Conservation (phyloP, 2,797 vertebrate species). For the Sebastiscus tertius region DNA sequence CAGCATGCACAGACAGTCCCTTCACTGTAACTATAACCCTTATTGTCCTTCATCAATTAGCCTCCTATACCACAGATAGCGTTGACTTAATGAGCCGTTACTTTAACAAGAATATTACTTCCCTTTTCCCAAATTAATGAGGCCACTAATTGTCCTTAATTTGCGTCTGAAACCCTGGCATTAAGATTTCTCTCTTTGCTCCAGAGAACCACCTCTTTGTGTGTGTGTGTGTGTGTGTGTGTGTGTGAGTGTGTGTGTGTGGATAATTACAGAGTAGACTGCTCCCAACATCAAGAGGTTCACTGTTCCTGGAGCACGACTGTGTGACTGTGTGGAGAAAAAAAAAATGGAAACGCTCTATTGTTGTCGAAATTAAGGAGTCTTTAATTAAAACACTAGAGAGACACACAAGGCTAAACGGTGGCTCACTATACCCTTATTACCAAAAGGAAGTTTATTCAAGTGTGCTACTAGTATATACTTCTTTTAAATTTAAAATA, state of each 20-base stretch:
- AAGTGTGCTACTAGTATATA: too few relatives aligned
- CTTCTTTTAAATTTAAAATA: too few relatives aligned
- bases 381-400: constrained; percentile 75
- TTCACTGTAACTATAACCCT: background rate
- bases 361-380: constrained; percentile 57
- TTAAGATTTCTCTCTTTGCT: constrained; percentile 62
- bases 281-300: constrained; percentile 72
- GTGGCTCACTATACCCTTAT: background rate
- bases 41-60: constrained; percentile 71
- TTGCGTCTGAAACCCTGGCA: constrained; percentile 73
- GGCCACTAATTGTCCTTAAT: constrained; percentile 82
- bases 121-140: constrained; percentile 81
- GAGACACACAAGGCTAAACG: constrained; percentile 36
- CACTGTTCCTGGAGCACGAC: constrained; percentile 62
- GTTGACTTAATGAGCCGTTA: constrained; percentile 76
- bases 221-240: background rate
- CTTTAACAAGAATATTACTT: constrained; percentile 79
- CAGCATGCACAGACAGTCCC: background rate
- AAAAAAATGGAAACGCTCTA: constrained; percentile 62
- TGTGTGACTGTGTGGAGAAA: constrained; percentile 35
- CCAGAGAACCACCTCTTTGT: constrained; percentile 59
- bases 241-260: background rate
- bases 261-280: constrained; percentile 78
- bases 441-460: too few relatives aligned
- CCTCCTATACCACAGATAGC: constrained; percentile 57